These are phyloP conservation scores for Condylura cristata DNA, from an alignment of 2,113 vertebrate species.

Conservation along the genomic window DNA sequence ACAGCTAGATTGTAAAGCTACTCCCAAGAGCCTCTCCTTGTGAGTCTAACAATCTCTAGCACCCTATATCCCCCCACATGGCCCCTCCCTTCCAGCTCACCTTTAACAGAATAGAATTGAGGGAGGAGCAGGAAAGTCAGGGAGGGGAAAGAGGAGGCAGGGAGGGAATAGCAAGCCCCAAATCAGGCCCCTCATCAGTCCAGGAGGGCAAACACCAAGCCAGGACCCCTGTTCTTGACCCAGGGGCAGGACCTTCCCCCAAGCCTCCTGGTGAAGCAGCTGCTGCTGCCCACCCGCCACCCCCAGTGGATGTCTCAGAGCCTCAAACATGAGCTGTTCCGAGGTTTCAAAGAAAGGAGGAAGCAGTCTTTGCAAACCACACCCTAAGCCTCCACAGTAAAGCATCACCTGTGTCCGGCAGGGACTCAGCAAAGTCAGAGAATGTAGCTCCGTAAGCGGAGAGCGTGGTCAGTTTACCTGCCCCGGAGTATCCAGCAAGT, in stretches of 20 bases:
- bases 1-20: neutral
- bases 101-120: neutral
- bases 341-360: neutral
- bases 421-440: neutral
- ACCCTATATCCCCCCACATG: fast-evolving
- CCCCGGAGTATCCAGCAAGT: neutral
- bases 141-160: fast-evolving
- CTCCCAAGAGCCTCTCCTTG: neutral
- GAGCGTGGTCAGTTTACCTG: neutral
- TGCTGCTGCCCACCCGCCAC: neutral
- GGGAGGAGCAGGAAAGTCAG: neutral
- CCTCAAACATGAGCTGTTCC: neutral
- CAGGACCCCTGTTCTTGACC: neutral
- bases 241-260: too few species aligned
- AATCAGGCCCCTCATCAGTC: neutral
- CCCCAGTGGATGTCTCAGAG: neutral
- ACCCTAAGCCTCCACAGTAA: neutral
- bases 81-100: neutral
- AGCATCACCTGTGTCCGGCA: neutral
- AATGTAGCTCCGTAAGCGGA: fast-evolving
- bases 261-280: fast-evolving
- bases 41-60: neutral
- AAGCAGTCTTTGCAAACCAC: neutral
- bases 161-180: too few species aligned
- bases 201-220: fast-evolving